A percentile compares a stretch with the other conserved stretches of the same genome.
phyloP scores from a whole-genome alignment of 2,888 invertebrate genomes.

The Theretra japonica region DNA sequence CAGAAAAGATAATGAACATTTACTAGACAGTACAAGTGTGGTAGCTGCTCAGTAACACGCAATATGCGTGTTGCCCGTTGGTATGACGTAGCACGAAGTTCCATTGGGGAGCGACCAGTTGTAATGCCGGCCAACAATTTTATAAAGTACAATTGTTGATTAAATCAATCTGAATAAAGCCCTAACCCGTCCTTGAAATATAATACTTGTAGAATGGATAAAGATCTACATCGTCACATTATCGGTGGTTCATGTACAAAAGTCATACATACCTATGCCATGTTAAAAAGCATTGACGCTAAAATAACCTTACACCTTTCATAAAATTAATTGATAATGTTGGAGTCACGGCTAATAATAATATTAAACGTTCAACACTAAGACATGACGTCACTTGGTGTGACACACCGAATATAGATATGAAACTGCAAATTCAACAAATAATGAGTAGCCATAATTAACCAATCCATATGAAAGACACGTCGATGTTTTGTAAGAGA shows the following conservation, averaged over 20 bases:
- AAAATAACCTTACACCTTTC: too few relatives aligned
- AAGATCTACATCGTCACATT: too few relatives aligned
- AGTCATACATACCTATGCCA: too few relatives aligned
- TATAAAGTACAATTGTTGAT: too few relatives aligned
- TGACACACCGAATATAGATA: background rate
- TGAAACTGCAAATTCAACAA: background rate
- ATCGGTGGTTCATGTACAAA: too few relatives aligned
- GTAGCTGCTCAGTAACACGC: background rate
- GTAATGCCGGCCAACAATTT: background rate
- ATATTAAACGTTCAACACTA: background rate
- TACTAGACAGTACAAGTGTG: background rate
- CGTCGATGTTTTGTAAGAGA: too few relatives aligned
- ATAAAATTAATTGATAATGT: background rate
- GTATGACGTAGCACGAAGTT: background rate
- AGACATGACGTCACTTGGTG: background rate
- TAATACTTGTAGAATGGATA: too few relatives aligned
- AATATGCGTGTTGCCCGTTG: background rate
- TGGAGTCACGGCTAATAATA: background rate
- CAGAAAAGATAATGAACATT: constrained; percentile 14
- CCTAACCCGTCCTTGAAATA: too few relatives aligned
- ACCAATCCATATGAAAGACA: background rate
- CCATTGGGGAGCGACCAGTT: background rate
- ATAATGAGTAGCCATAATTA: background rate
- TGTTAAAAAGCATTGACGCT: too few relatives aligned
- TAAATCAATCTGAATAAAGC: too few relatives aligned